Percentiles rank a stretch among this genome's conserved stretches.
phyloP scores from a whole-genome alignment of 2,113 vertebrate genomes.

The Equus przewalskii region DNA sequence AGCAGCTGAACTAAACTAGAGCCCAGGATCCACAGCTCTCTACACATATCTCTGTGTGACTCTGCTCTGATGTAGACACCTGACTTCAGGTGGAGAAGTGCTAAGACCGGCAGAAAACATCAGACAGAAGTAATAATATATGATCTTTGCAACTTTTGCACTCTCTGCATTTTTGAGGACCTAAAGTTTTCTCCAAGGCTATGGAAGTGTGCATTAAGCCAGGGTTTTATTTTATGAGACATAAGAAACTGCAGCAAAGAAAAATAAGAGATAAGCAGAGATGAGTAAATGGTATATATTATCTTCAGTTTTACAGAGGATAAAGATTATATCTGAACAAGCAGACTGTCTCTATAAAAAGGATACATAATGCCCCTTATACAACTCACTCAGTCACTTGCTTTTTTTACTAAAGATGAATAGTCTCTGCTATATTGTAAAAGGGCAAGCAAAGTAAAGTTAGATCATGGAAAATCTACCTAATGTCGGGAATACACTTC shows the following conservation, averaged over 20 bases:
- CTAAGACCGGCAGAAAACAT: neutral
- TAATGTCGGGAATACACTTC: neutral
- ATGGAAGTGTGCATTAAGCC: conserved; percentile 10
- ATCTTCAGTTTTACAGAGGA: neutral
- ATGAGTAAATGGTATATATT: conserved; percentile 26
- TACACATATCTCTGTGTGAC: neutral
- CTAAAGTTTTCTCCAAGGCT: conserved; percentile 18
- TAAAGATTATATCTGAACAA: conserved; percentile 56
- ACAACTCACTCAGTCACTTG: neutral
- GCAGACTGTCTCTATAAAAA: conserved; percentile 35
- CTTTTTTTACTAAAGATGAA: conserved; percentile 24
- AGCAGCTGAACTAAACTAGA: neutral
- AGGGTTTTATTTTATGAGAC: conserved; percentile 64
- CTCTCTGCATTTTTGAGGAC: conserved; percentile 4
- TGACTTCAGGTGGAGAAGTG: neutral
- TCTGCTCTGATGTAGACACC: neutral
- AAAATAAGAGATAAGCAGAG: conserved; percentile 53
- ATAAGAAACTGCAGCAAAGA: conserved; percentile 56
- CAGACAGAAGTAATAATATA: conserved; percentile 7
- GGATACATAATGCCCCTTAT: neutral
- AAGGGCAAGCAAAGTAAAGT: conserved; percentile 41
- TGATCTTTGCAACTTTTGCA: conserved; percentile 34
- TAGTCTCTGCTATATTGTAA: neutral
- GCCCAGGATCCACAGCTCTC: neutral
- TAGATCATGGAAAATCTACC: conserved; percentile 29